A percentile compares a stretch with the other conserved stretches of the same genome.
Evolutionary conservation across 2,888 invertebrate genomes (phyloP).

Genomic region (Sinodicranocentrus sp.): DNA sequence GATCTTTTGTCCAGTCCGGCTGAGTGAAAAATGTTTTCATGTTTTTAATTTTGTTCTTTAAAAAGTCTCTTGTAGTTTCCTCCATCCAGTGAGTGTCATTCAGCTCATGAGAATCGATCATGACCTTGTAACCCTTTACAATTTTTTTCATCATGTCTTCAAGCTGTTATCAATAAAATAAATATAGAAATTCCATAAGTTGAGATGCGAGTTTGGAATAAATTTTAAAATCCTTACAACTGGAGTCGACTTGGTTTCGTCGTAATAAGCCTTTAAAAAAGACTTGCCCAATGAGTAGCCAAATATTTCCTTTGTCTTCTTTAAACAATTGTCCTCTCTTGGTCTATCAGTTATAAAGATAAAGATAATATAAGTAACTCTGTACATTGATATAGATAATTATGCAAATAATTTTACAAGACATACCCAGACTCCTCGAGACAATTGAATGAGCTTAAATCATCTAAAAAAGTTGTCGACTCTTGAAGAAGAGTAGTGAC

Average conservation of each 20-base stretch:
- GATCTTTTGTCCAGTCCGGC: conserved; percentile 47
- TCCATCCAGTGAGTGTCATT: conserved; percentile 42
- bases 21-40: conserved; percentile 50
- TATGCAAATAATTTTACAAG: too few relatives aligned
- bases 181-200: background rate
- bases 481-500: conserved; percentile 43
- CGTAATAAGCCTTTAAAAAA: conserved; percentile 37
- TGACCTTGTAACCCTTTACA: conserved; percentile 30
- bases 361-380: too few relatives aligned
- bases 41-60: conserved; percentile 42
- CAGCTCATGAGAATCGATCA: conserved; percentile 19
- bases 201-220: background rate
- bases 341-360: background rate
- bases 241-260: conserved; percentile 38
- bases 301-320: conserved; percentile 31
- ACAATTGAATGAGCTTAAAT: conserved; percentile 45
- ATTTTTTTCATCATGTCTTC: conserved; percentile 37
- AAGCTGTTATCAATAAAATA: conserved; percentile 23
- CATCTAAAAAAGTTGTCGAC: conserved; percentile 42
- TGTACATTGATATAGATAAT: too few relatives aligned
- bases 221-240: conserved; percentile 24
- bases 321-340: background rate
- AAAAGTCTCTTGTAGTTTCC: conserved; percentile 22
- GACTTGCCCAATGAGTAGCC: conserved; percentile 55
- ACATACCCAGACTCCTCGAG: conserved; percentile 39